Percentiles rank a stretch among this genome's conserved stretches.
Evolutionary conservation across 2,113 vertebrate species (phyloP).

Genomic region (Mus pahari): DNA sequence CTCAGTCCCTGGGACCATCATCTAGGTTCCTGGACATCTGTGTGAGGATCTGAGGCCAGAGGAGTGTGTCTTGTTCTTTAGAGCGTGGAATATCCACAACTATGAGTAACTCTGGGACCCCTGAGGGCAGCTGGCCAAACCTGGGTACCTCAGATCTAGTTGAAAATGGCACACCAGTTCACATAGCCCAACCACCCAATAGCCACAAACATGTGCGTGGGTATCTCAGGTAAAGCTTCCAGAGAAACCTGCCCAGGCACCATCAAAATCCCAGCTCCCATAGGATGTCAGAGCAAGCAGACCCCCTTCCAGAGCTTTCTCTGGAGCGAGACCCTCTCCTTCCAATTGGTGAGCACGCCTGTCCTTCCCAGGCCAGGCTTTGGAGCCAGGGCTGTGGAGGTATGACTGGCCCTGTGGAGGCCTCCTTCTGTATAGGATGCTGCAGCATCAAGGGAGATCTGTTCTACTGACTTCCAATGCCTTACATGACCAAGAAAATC

Average conservation of each 20-base stretch:
- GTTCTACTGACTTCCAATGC: rapidly evolving
- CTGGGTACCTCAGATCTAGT: no score
- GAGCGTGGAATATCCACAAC: neutral
- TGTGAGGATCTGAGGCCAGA: neutral
- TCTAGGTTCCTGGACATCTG: neutral
- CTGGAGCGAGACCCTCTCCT: neutral
- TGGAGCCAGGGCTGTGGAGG: neutral
- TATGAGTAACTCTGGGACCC: neutral
- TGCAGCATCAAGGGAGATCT: rapidly evolving
- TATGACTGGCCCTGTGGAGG: no score
- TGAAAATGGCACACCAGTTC: neutral
- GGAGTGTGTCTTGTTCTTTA: neutral
- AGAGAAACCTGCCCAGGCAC: no score
- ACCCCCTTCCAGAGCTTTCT: neutral
- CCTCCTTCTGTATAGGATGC: no score
- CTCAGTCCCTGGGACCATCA: no score
- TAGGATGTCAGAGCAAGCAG: no score
- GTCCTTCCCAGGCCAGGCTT: neutral
- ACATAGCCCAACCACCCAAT: neutral
- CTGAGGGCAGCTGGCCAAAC: neutral
- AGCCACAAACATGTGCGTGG: no score
- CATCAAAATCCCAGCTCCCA: no score
- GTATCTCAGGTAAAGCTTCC: no score
- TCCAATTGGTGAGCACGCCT: rapidly evolving
- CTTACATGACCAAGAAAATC: neutral